phyloP scores from a whole-genome alignment of 2,113 vertebrate species.

The Philantomba maxwellii region DNA sequence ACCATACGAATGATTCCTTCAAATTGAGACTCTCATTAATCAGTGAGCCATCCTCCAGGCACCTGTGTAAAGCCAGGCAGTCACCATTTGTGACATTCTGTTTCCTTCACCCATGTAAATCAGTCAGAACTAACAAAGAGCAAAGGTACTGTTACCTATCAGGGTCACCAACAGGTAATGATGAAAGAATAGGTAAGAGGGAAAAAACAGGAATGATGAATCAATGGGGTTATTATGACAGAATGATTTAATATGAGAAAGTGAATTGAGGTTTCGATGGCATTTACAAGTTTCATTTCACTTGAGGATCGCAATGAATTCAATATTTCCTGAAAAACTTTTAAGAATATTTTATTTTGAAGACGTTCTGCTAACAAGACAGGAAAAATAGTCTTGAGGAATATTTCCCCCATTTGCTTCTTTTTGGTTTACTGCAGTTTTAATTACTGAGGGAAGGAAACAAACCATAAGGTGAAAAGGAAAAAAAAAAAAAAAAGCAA shows the following conservation, averaged over 20 bases:
- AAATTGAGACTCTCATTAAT: background rate
- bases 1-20: background rate
- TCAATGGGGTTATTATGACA: background rate
- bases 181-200: background rate
- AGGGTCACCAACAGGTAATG: background rate
- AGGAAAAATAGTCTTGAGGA: slow-evolving; percentile 10
- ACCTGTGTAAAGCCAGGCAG: background rate
- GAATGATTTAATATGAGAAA: background rate
- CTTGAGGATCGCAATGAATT: background rate
- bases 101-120: background rate
- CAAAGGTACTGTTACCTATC: background rate
- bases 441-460: slow-evolving; percentile 32
- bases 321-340: background rate
- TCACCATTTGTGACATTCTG: background rate
- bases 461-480: background rate
- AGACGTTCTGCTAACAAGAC: slow-evolving; percentile 10
- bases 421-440: background rate
- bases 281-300: background rate
- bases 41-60: background rate
- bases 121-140: background rate
- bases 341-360: background rate
- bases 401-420: background rate
- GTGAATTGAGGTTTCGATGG: background rate
- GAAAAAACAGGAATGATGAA: background rate
- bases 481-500: background rate